phyloP scores from a whole-genome alignment of 2,113 vertebrate species.

The Todiramphus chloris region DNA sequence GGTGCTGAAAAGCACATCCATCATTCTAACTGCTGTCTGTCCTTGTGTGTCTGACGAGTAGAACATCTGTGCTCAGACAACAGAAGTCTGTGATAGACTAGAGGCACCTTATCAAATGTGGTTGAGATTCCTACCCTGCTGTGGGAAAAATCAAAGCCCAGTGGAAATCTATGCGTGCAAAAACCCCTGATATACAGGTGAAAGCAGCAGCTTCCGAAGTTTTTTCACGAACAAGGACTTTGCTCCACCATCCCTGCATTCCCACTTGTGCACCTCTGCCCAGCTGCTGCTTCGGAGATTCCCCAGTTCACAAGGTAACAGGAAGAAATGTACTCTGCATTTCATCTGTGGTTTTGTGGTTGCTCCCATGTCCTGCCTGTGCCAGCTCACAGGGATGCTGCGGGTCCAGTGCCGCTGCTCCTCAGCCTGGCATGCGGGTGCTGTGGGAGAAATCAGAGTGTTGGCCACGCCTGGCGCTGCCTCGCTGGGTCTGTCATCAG shows the following conservation, averaged over 20 bases:
- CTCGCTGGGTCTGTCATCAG: background rate
- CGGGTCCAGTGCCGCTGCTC: background rate
- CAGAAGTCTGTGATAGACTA: background rate
- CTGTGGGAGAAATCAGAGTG: accelerated
- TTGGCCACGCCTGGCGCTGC: background rate
- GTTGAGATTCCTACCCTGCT: background rate
- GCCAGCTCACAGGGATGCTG: background rate
- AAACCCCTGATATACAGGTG: background rate
- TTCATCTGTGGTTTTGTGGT: background rate
- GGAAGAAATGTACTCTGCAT: background rate
- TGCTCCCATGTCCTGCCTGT: background rate
- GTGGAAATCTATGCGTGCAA: background rate
- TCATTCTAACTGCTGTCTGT: background rate
- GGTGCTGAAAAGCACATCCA: background rate
- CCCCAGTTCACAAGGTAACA: background rate
- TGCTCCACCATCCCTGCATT: background rate
- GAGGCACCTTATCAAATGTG: background rate
- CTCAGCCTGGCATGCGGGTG: background rate
- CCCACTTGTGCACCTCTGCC: background rate
- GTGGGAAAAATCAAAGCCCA: background rate
- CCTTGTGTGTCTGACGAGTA: background rate
- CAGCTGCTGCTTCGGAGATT: background rate
- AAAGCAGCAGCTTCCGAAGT: background rate
- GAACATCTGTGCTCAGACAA: background rate
- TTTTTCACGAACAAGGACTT: background rate